Base-by-base conservation (phyloP, 2,797 vertebrate genomes). In the Acropternis orthonyx region DNA sequence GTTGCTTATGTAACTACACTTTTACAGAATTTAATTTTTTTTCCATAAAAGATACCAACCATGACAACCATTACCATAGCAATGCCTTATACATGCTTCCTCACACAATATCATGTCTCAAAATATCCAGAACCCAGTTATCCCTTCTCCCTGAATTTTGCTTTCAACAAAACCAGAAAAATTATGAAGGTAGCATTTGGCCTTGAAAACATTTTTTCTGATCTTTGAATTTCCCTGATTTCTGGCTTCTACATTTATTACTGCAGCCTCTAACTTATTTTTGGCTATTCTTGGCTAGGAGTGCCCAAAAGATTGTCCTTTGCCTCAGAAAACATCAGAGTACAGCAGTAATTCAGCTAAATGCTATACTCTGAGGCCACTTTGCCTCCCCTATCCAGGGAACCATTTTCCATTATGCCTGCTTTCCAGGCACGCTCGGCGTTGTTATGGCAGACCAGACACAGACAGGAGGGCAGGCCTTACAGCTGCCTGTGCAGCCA, bases 1-100 rank as follows among this genome's bases (percentile, higher is more conserved):
- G 90, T 93, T 86, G 56, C 93, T 97, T 97, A 92, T 95, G 85
- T 81, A 96, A 93, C 67, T 93, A 71, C 17, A 94, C 14, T 95
- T 90, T 58, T 18, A 92, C 55, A 95, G 92, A 92, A 24, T 41
- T 74, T 44, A 24, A 5, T 9, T 58, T 68, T 48, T 79, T 88
- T 88, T 89, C 93, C 88, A 94, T 93, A 94, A 86, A 97, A 96
- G 87, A 96, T 90, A 91, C 87, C 79, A 93, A 87, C 85, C 90
- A 90, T 96, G 91, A 92, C 82, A 96, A 92, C 80, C 19, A 94
- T 98, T 95, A 61, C 97, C 97, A 97, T 96, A 95, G 96, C 86
- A 95, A 97, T 97, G 59, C 68, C 46, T 89, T 82, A 94, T 69
- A 44, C 66, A 56, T 84, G 59, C 67, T 83, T 88, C 51, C 79